phyloP scores from a whole-genome alignment of 2,888 invertebrate genomes.

The Agrilus cyanescens region DNA sequence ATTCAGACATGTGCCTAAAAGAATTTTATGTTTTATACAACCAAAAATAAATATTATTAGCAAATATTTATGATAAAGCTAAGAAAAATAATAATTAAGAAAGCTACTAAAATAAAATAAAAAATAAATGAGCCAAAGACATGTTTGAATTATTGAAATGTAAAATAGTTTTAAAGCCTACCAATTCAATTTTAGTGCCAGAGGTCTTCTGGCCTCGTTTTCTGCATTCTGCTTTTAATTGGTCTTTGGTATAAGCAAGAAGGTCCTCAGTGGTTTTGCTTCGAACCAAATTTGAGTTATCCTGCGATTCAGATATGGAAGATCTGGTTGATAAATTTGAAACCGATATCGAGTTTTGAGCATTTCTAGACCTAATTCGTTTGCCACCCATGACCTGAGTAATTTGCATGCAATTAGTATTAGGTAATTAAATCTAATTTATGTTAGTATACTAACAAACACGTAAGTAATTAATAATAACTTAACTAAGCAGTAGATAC shows the following conservation, averaged over 20 bases:
- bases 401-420: constrained; percentile 14
- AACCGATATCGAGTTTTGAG: constrained; percentile 14
- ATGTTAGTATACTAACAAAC: constrained; percentile 1
- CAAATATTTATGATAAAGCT: no score
- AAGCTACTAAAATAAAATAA: constrained; percentile 1
- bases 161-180: constrained; percentile 30
- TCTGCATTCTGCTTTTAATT: constrained; percentile 54
- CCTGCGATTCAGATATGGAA: constrained; percentile 7
- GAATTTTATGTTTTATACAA: neutral
- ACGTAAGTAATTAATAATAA: neutral
- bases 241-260: constrained; percentile 54
- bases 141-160: neutral
- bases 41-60: neutral
- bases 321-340: constrained; percentile 13
- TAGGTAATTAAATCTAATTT: neutral
- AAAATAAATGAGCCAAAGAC: neutral
- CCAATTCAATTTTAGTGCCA: constrained; percentile 61
- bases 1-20: neutral
- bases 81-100: neutral
- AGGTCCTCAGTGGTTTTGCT: constrained; percentile 32
- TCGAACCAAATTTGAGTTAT: constrained; percentile 10
- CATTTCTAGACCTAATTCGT: constrained; percentile 14
- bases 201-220: constrained; percentile 56
- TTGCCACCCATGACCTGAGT: constrained; percentile 14
- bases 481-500: neutral